Conservation (phyloP, 1,140 invertebrate species). For the Mesaphorura yosii region DNA sequence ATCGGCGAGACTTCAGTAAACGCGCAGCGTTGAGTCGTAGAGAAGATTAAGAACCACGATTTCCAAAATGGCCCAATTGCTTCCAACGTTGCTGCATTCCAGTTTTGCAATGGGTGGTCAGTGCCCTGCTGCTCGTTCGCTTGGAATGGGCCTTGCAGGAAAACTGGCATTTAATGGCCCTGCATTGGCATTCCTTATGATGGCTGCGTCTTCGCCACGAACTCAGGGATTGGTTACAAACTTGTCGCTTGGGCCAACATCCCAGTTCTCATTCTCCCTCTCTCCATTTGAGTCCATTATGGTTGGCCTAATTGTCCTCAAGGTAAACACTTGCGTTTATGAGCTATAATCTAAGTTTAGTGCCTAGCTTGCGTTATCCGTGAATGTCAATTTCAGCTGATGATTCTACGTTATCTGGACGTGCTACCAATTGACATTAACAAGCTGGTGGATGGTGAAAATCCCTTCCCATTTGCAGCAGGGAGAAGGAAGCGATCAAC, state of each 20-base stretch:
- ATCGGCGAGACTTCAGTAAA: too few species aligned
- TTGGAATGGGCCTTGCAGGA: neutral
- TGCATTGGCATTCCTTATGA: neutral
- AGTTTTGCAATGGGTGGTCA: neutral
- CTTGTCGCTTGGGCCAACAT: slow-evolving; percentile 24
- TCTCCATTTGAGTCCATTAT: slow-evolving; percentile 29
- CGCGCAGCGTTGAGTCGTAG: too few species aligned
- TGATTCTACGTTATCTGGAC: slow-evolving; percentile 22
- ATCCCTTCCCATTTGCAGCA: slow-evolving; percentile 9
- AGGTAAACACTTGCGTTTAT: slow-evolving; percentile 6
- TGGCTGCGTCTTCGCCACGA: neutral
- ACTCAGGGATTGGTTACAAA: slow-evolving; percentile 10
- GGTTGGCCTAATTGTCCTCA: slow-evolving; percentile 25
- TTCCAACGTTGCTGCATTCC: neutral
- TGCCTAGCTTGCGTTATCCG: neutral
- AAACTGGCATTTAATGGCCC: too few species aligned
- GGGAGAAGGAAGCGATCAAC: slow-evolving; percentile 13
- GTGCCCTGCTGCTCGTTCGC: neutral
- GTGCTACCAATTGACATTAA: slow-evolving; percentile 25
- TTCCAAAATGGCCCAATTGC: too few species aligned
- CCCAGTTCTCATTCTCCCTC: slow-evolving; percentile 25
- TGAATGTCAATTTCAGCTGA: slow-evolving; percentile 12
- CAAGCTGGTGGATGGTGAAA: slow-evolving; percentile 14
- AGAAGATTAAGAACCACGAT: too few species aligned
- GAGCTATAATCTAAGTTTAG: neutral